phyloP scores from a whole-genome alignment of 2,888 invertebrate species.

The Xanthorhoe designata region DNA sequence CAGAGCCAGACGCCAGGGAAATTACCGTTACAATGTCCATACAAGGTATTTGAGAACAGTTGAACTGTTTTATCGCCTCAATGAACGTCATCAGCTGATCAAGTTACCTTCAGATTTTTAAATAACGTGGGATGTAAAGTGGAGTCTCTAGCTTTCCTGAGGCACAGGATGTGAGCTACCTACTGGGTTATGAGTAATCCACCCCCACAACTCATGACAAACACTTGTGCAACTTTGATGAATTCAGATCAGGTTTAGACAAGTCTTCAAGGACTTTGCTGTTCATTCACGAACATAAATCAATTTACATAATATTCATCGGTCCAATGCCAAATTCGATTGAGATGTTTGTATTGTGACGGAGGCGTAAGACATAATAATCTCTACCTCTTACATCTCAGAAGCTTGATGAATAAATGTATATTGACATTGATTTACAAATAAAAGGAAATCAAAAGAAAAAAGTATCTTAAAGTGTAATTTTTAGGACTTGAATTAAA shows the following conservation, averaged over 20 bases:
- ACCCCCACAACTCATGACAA: constrained; percentile 53
- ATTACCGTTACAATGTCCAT: constrained; percentile 15
- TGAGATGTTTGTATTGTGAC: background rate
- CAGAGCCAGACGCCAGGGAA: constrained; percentile 6
- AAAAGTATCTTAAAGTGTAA: constrained; percentile 15
- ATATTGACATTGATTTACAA: background rate
- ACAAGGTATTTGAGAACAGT: constrained; percentile 5
- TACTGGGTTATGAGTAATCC: constrained; percentile 62
- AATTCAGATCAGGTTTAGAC: constrained; percentile 32
- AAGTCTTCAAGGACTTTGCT: constrained; percentile 25
- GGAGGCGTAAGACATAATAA: background rate
- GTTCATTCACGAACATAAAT: constrained; percentile 24
- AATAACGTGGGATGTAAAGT: constrained; percentile 56
- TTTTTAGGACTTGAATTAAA: constrained; percentile 21
- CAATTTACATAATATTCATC: constrained; percentile 24
- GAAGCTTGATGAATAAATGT: background rate
- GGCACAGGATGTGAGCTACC: constrained; percentile 51
- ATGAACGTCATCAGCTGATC: constrained; percentile 8
- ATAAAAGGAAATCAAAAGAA: background rate
- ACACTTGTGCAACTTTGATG: constrained; percentile 37
- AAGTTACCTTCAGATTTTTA: constrained; percentile 4
- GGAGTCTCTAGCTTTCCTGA: constrained; percentile 45
- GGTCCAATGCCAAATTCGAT: constrained; percentile 15
- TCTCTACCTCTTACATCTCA: too few relatives aligned
- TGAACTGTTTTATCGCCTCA: background rate